Percentiles rank a stretch among this genome's conserved stretches.
phyloP scores from a whole-genome alignment of 2,888 invertebrate species.

The Watsonalla cultraria region DNA sequence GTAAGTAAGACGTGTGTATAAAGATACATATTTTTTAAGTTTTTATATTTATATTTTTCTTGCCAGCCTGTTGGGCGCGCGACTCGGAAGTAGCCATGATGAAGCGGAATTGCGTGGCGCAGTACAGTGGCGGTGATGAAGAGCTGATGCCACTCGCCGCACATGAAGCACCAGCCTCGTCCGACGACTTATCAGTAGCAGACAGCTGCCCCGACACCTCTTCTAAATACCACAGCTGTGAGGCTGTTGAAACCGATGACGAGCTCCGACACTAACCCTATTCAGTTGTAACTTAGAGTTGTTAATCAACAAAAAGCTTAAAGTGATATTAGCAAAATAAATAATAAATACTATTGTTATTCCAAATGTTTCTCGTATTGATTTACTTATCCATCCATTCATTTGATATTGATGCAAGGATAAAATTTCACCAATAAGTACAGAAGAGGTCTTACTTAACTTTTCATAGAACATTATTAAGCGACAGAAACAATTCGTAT shows the following conservation, averaged over 20 bases:
- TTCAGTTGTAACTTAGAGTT: background rate
- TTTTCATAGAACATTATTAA: too few species aligned
- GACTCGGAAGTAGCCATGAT: slow-evolving; percentile 35
- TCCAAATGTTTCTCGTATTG: too few species aligned
- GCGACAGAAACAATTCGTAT: too few species aligned
- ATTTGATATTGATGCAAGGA: too few species aligned
- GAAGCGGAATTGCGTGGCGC: slow-evolving; percentile 44
- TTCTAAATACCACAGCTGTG: slow-evolving; percentile 87
- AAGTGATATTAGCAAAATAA: too few species aligned
- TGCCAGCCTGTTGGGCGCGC: slow-evolving; percentile 56
- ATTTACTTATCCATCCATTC: too few species aligned
- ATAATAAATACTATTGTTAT: too few species aligned
- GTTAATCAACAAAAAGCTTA: background rate
- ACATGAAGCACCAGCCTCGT: slow-evolving; percentile 76
- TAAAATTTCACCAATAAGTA: too few species aligned
- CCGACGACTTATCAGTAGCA: slow-evolving; percentile 82
- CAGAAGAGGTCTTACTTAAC: too few species aligned
- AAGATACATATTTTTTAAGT: too few species aligned
- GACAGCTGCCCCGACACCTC: slow-evolving; percentile 87
- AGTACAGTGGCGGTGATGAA: slow-evolving; percentile 50
- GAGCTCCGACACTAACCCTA: slow-evolving; percentile 54
- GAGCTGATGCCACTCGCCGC: slow-evolving; percentile 84
- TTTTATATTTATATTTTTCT: slow-evolving; percentile 6
- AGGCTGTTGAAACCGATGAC: slow-evolving; percentile 82
- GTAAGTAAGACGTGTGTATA: too few species aligned